These are phyloP conservation scores for Pogonophryne albipinna DNA, from an alignment of 2,797 vertebrate species.

Conservation along the genomic window DNA sequence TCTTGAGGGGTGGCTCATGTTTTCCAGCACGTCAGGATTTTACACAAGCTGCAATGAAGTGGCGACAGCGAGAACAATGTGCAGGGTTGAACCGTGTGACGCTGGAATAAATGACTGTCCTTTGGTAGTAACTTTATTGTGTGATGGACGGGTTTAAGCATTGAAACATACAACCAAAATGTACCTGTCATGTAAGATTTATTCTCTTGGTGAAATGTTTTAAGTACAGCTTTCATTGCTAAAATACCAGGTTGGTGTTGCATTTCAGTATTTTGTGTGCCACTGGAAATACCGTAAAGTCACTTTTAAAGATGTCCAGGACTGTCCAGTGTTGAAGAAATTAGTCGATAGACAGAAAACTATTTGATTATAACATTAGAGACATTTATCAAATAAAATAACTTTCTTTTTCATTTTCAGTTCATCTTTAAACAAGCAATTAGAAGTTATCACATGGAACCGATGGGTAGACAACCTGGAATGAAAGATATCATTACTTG, in stretches of 20 bases:
- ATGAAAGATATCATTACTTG: not conserved
- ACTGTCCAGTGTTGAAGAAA: not conserved
- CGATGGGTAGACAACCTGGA: not conserved
- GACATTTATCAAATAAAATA: not conserved
- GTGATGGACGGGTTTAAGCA: not conserved
- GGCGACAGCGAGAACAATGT: slow-evolving; percentile 1
- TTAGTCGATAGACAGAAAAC: not conserved
- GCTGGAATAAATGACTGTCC: not conserved
- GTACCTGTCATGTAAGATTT: not conserved
- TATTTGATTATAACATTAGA: not conserved
- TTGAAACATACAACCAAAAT: not conserved
- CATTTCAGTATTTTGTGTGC: not conserved
- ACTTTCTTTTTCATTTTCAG: not conserved
- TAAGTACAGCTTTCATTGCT: not conserved
- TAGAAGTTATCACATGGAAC: not conserved
- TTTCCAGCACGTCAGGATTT: slow-evolving; percentile 46
- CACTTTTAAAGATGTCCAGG: fast-evolving
- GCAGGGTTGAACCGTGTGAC: not conserved
- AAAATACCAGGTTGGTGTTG: not conserved
- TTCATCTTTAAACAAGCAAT: not conserved
- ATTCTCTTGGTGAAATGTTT: not conserved
- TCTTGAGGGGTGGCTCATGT: slow-evolving; percentile 34
- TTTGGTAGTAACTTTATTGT: not conserved
- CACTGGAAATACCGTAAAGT: not conserved
- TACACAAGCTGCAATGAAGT: slow-evolving; percentile 42